Evolutionary conservation across 2,797 vertebrate genomes (phyloP), one percentile per base, ranked within the genome.

Genomic region (Aldrovandia affinis): DNA sequence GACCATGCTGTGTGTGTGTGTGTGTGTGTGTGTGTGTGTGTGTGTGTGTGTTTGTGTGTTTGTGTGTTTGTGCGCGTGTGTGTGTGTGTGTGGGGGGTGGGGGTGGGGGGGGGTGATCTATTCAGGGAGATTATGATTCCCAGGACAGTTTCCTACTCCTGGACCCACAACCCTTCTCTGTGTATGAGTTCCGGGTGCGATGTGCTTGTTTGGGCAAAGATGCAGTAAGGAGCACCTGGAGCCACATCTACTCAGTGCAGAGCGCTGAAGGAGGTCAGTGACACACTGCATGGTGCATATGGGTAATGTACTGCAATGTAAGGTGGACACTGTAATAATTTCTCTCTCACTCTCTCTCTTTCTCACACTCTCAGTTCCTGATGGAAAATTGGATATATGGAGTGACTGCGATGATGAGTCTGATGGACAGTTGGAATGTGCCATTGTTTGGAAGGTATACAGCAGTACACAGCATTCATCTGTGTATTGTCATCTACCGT

Each of bases 171-270:
- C 89, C 90, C 0, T 88, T 88, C 89, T 93, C 90, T 0, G 8
- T 22, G 14, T 96, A 96, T 33, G 85, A 89, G 78, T 90, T 96
- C 86, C 92, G 90, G 1, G 92, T 95, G 33, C 93, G 93, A 73
- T 97, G 97, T 85, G 50, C 33, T 3, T 91, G 92, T 83, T 0
- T 75, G 0, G 73, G 50, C 20, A 6, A 0, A 1, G 10, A 0
- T 0, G 59, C 88, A 14, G 33, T 94, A 20, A 92, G 63, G 89
- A 95, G 96, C 73, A 84, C 94, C 68, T 96, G 96, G 96, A 96
- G 94, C 83, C 8, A 39, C 0, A 55, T 73, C 25, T 82, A 89
- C 20, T 65, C 1, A 6, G 73, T 92, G 80, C 81, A n/a, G 73
- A 96, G 89, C 0, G 73, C 28, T 3, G 90, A 93, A 42, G 89